phyloP scores from a whole-genome alignment of 2,113 vertebrate genomes.

The Neopipo cinnamomea region DNA sequence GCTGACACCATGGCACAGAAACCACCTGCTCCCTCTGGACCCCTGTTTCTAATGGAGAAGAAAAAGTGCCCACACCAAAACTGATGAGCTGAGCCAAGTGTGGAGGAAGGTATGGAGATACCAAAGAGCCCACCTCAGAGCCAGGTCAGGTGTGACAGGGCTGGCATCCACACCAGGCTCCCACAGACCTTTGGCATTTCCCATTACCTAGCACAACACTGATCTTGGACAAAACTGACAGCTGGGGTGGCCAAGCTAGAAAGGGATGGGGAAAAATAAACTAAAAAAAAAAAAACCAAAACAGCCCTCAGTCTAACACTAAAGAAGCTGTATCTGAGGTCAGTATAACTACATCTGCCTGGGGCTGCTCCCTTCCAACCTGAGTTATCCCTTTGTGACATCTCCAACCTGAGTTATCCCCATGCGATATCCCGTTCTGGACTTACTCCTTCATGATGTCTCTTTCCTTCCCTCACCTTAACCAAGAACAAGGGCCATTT shows the following conservation, averaged over 20 bases:
- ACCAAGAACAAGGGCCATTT: background rate
- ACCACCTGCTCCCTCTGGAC: background rate
- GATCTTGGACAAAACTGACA: background rate
- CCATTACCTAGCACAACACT: background rate
- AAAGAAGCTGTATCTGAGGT: background rate
- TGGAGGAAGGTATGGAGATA: background rate
- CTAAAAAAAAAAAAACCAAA: background rate
- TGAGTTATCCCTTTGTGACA: accelerated
- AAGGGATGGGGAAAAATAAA: background rate
- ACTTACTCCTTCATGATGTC: background rate
- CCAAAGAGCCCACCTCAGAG: background rate
- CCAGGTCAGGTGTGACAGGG: background rate
- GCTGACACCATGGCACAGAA: background rate
- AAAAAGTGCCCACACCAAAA: background rate
- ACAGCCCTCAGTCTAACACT: background rate
- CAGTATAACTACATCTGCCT: background rate
- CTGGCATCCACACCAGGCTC: background rate
- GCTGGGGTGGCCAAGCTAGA: background rate
- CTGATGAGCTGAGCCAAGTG: background rate
- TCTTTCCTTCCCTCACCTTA: background rate
- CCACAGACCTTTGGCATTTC: background rate
- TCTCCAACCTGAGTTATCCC: background rate
- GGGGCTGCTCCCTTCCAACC: background rate
- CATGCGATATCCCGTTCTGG: background rate
- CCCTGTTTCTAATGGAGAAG: background rate